Evolutionary conservation across 1,140 invertebrate species (phyloP).

Genomic region (Leptopilina clavipes): DNA sequence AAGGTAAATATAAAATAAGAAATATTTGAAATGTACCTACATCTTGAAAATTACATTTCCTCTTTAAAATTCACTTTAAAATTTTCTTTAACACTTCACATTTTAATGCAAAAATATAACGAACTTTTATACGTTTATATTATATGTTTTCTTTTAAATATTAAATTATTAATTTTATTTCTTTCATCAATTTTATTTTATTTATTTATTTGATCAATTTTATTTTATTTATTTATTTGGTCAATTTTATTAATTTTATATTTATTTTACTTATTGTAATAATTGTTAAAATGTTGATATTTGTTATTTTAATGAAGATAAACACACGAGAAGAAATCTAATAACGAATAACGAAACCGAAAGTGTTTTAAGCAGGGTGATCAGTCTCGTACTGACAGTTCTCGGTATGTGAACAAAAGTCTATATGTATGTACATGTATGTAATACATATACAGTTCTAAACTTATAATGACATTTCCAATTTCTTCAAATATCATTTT

Average conservation of each 20-base stretch:
- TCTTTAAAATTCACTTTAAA: neutral
- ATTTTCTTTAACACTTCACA: neutral
- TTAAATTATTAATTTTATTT: too few species aligned
- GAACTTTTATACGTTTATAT: too few species aligned
- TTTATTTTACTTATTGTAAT: too few species aligned
- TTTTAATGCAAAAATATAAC: neutral
- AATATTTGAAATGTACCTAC: neutral
- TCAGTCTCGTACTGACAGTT: constrained; percentile 25
- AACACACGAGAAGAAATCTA: neutral
- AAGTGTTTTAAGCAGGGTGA: constrained; percentile 16
- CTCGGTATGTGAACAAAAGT: constrained; percentile 9
- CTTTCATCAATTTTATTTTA: too few species aligned
- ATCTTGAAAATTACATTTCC: neutral
- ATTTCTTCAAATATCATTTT: too few species aligned
- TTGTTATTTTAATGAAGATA: neutral
- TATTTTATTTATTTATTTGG: too few species aligned
- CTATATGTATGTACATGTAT: constrained; percentile 46
- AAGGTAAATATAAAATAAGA: neutral
- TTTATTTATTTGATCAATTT: too few species aligned
- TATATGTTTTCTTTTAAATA: too few species aligned
- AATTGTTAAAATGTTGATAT: too few species aligned
- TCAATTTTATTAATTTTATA: too few species aligned
- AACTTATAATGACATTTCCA: too few species aligned
- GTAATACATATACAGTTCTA: too few species aligned
- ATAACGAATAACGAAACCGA: neutral